Evolutionary conservation across 2,888 invertebrate genomes (phyloP), one percentile per base, ranked within the genome.

Genomic region (Dyspetes luteomarginatus): DNA sequence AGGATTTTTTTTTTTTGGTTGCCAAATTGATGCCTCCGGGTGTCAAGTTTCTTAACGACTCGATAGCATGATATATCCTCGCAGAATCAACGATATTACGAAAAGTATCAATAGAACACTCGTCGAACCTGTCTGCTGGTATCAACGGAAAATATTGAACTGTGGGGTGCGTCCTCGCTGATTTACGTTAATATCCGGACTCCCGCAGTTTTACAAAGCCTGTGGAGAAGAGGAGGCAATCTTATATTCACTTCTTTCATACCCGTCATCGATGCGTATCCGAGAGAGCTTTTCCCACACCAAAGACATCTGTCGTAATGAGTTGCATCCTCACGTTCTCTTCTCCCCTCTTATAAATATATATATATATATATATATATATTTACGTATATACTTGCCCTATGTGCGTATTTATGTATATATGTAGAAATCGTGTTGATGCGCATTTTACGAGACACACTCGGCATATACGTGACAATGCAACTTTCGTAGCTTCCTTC

Each of bases 261-360:
- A 50, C 68, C 72, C 65, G 72, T 73, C 84, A 82, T 82, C 80
- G 87, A 86, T 86, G 81, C 83, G 84, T 85, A 85, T 86, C 85
- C 85, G 65, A 73, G 64, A 83, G 69, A 83, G 85, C 85, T 89
- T 90, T 90, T 90, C 90, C 90, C 90, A 91, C 89, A 89, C 84
- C 86, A 85, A 84, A 86, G 87, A 90, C 90, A 91, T 90, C 91
- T 91, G 91, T 89, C 88, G 88, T 91, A 91, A 91, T 91, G 91
- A 91, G 91, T 91, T 91, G 91, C 91, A 91, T 90, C 90, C 91
- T 91, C 91, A 90, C 91, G 90, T 90, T 85, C 82, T 76, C 82
- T 77, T 81, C 78, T 56, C 76, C 81, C 78, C 68, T 79, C 76
- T 78, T 75, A 50, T 77, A 36, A 36, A 24, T 15, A 17, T 9